Base-by-base conservation (phyloP, 2,113 vertebrate genomes). In the Dascyllus trimaculatus region DNA sequence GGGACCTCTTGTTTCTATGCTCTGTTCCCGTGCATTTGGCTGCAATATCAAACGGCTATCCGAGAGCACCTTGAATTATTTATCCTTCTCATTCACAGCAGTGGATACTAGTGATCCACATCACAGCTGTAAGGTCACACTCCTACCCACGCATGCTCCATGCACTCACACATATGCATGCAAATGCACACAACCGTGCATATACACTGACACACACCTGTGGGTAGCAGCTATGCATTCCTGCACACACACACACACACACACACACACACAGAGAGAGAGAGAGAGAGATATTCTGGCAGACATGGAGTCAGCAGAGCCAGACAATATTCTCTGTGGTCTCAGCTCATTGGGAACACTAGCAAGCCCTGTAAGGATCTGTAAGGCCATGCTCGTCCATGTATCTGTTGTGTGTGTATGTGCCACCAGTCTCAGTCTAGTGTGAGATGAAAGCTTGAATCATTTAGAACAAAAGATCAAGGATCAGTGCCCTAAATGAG, bases 51-150 rank as follows among this genome's bases (percentile, higher is more conserved):
- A 90, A 83, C 78, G 43, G 57, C 73, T 56, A 75, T 79, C 80
- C 35, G 63, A 82, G 82, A 89, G 45, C 70, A 82, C 70, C 68
- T 82, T 82, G 67, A 86, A 89, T 88, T 84, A 85, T 91, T 88
- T 87, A 84, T 87, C 68, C 72, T 78, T 52, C 76, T 84, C 74
- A 69, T 80, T 84, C 78, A 68, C 71, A 68, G 66, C 52, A 83
- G 82, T 83, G 70, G 62, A 85, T 80, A 11, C 70, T 74, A 60
- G 70, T 87, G 84, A 90, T 84, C 77, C 81, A 66, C 70, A 89
- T 78, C 85, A 54, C 85, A 89, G 87, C 84, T 90, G 91, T 48
- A 91, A 29, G 78, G 83, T 86, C 78, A 72, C 43, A 71, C 62
- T 73, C 70, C 13, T 25, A 53, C 62, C 11, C 58, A n/a, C 24